phyloP scores from a whole-genome alignment of 2,797 vertebrate genomes.

The Scolopax bukidnonensis region DNA sequence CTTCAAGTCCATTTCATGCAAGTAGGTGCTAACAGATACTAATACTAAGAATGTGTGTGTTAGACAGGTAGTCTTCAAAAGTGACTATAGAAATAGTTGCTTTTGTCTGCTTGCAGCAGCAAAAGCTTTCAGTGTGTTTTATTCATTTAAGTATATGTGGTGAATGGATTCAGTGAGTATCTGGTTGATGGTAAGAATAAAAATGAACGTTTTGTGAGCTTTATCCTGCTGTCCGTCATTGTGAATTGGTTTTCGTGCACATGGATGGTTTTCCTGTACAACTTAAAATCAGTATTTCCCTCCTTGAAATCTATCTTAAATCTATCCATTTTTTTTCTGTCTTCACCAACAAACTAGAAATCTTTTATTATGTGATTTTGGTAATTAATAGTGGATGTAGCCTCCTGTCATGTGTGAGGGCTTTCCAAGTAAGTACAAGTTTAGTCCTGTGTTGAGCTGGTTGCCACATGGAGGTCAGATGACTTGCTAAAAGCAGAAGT shows the following conservation, averaged over 20 bases:
- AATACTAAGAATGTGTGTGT: background rate
- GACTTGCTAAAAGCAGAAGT: background rate
- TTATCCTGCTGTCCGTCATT: background rate
- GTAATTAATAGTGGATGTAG: background rate
- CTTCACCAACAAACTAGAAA: background rate
- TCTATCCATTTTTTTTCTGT: background rate
- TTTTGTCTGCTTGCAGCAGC: background rate
- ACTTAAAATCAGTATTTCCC: background rate
- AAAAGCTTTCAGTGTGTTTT: background rate
- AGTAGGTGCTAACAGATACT: conserved; percentile 80
- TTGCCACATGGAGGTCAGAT: background rate
- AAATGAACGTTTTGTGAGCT: background rate
- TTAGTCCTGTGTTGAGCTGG: background rate
- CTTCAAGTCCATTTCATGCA: conserved; percentile 93
- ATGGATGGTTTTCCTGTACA: background rate
- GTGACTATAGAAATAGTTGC: background rate
- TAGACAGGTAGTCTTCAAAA: background rate
- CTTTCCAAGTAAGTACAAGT: background rate
- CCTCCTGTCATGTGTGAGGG: background rate
- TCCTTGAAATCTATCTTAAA: background rate
- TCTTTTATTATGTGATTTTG: background rate
- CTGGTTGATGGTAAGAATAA: background rate
- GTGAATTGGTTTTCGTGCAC: background rate
- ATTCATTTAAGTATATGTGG: background rate
- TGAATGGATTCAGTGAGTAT: background rate